phyloP scores from a whole-genome alignment of 2,888 invertebrate genomes.

The Homarus gammarus region DNA sequence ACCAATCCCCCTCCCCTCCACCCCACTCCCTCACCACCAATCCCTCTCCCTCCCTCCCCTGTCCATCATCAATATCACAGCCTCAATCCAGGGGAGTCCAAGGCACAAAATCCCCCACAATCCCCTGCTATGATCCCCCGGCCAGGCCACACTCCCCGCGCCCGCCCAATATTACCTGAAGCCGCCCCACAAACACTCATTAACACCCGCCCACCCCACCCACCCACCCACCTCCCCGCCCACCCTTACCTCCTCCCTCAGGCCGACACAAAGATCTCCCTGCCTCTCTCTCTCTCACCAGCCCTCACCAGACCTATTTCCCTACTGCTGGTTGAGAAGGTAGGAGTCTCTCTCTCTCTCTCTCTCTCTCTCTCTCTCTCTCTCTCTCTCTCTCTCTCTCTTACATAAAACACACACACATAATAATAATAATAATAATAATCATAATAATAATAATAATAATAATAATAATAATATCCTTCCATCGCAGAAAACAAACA shows the following conservation, averaged over 20 bases:
- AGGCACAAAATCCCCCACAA: slow-evolving; percentile 38
- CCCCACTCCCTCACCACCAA: neutral
- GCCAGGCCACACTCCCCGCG: neutral
- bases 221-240: neutral
- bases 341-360: neutral
- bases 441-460: no score
- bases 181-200: slow-evolving; percentile 30
- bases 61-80: slow-evolving; percentile 39
- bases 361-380: no score
- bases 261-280: no score
- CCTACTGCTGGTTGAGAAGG: no score
- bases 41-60: slow-evolving; percentile 22
- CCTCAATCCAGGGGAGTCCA: slow-evolving; percentile 33
- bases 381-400: no score
- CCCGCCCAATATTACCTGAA: slow-evolving; percentile 35
- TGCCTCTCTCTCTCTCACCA: neutral
- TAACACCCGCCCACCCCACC: neutral
- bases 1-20: neutral
- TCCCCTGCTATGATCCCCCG: slow-evolving; percentile 17
- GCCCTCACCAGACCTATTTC: no score
- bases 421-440: no score
- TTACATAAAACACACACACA: no score
- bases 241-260: neutral
- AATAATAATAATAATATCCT: no score
- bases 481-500: no score